A percentile compares a stretch with the other conserved stretches of the same genome.
Conservation (phyloP, 2,797 vertebrate species). For the Buphagus erythrorhynchus region DNA sequence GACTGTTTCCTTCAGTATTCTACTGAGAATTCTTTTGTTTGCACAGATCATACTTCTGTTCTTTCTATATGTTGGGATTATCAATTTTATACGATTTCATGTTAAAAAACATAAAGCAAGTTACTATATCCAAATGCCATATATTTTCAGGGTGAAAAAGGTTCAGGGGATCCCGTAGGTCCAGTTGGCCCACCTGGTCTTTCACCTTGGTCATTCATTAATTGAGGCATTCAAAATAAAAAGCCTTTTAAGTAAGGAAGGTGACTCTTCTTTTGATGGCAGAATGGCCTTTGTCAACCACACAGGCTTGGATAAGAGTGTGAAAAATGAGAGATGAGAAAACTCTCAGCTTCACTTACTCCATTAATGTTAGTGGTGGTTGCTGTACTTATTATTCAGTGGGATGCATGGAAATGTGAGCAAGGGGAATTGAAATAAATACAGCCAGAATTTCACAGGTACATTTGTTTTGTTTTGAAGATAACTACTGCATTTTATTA, state of each 20-base stretch:
- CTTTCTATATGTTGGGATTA: neutral
- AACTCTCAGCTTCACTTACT: neutral
- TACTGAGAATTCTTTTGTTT: neutral
- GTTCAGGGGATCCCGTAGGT: slow-evolving; percentile 73
- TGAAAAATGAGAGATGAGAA: neutral
- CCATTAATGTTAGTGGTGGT: neutral
- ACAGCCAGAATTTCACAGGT: neutral
- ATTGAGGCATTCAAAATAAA: neutral
- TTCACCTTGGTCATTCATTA: slow-evolving; percentile 6
- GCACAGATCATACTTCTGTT: neutral
- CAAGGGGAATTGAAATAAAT: neutral
- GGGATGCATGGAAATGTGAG: neutral
- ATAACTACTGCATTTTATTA: neutral
- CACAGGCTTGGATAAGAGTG: neutral
- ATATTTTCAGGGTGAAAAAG: slow-evolving; percentile 77
- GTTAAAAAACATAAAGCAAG: neutral
- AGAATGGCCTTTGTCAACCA: neutral
- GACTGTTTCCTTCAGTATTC: neutral
- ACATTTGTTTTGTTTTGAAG: neutral
- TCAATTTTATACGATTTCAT: neutral
- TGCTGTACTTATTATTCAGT: neutral
- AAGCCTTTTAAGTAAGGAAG: neutral
- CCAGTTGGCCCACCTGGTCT: slow-evolving; percentile 65
- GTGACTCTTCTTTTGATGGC: neutral
- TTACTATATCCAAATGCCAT: neutral